Evolutionary conservation across 2,888 invertebrate species (phyloP), one percentile per base, ranked within the genome.

Genomic region (Lamellibrachia columna): DNA sequence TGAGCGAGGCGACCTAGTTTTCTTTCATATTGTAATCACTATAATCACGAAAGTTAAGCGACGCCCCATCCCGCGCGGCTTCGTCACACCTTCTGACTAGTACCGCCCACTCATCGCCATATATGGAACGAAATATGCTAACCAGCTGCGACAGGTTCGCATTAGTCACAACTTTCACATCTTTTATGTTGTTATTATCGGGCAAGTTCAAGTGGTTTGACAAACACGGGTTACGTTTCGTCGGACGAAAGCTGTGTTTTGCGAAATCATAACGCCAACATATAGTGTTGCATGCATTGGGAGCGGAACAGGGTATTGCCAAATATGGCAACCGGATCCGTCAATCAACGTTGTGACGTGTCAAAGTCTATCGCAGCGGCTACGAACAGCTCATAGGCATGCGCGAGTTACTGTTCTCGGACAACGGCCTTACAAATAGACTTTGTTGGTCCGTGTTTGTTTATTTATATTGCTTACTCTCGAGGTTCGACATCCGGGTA

Each of bases 141-240:
- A 75, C 75, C 22, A 75, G 75, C 58, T 58, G 58, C 58, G 58
- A 58, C 58, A 15, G 15, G 58, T 15, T 58, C 58, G 58, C 75
- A 75, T 75, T 75, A 75, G 75, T 75, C 75, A 75, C 75, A 75
- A 40, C 75, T n/a, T 75, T 75, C 75, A 75, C 75, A n/a, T 75
- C 75, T 6, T 75, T 75, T 75, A n/a, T 75, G 75, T 15, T 6
- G 75, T 75, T 75, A n/a, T 15, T 75, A 75, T 75, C 75, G 22
- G 22, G 4, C 11, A 75, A 75, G 75, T 75, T 75, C 75, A 75
- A 75, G 15, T 75, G 75, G 6, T 75, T 75, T 75, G 6, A 75
- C 22, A 75, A 22, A 22, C 4, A 22, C 75, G 75, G n/a, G 11
- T 75, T 75, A 22, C 75, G 75, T 75, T 22, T 75, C 22, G 75